Evolutionary conservation across 2,888 invertebrate genomes (phyloP).

Genomic region (Acanthosepion pharaonis): DNA sequence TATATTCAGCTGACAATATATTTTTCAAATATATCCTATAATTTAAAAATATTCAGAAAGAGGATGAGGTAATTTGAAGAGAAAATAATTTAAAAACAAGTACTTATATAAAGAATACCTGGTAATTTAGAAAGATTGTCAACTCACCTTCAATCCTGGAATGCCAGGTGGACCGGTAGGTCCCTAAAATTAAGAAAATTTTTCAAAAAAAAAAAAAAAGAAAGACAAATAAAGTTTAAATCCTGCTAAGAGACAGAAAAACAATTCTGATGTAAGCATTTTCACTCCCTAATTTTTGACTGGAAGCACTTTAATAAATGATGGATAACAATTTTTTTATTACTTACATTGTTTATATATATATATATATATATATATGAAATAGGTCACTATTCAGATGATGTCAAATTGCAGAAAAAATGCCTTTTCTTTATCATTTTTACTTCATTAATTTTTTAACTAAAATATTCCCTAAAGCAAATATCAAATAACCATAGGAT

Average conservation of each 20-base stretch:
- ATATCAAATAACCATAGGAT: too few relatives aligned
- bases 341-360: not conserved
- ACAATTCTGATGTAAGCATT: not conserved
- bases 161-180: conserved; percentile 43
- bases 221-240: not conserved
- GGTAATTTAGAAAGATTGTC: not conserved
- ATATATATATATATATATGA: too few relatives aligned
- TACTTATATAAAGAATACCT: not conserved
- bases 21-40: not conserved
- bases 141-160: conserved; percentile 34
- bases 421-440: too few relatives aligned
- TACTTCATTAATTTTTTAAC: too few relatives aligned
- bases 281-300: not conserved
- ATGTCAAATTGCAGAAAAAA: not conserved
- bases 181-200: conserved; percentile 41
- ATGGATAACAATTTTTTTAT: not conserved
- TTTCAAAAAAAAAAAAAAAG: not conserved
- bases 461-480: too few relatives aligned
- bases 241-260: not conserved
- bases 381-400: not conserved
- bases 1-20: too few relatives aligned
- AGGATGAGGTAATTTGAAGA: not conserved
- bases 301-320: conserved; percentile 33
- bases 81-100: not conserved
- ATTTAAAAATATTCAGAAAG: not conserved